Conservation (phyloP, 2,113 vertebrate genomes). For the Galemys pyrenaicus region DNA sequence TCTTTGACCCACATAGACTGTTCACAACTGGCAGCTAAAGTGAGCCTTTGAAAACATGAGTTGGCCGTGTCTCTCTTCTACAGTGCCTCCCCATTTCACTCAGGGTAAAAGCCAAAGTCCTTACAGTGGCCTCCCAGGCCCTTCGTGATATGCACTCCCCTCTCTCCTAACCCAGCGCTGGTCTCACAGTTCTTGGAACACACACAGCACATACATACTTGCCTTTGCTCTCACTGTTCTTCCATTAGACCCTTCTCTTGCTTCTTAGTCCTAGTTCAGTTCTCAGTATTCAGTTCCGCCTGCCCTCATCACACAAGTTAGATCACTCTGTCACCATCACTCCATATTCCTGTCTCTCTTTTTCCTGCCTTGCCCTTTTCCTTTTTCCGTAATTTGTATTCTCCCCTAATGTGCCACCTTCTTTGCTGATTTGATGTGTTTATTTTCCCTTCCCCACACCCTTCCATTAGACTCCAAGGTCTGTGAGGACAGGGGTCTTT, state of each 20-base stretch:
- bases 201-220: too few relatives aligned
- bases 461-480: not conserved
- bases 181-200: not conserved
- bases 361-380: not conserved
- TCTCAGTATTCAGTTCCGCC: not conserved
- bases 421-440: too few relatives aligned
- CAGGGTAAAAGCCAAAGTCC: not conserved
- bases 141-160: fast-evolving
- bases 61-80: not conserved
- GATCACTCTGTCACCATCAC: not conserved
- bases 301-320: not conserved
- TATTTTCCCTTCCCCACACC: fast-evolving
- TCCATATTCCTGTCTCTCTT: not conserved
- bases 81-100: not conserved
- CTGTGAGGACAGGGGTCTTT: not conserved
- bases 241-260: not conserved
- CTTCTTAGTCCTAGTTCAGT: not conserved
- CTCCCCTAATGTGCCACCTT: too few relatives aligned
- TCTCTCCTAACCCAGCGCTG: not conserved
- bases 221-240: not conserved
- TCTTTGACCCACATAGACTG: not conserved
- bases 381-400: not conserved
- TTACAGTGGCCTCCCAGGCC: not conserved
- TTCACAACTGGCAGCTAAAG: not conserved
- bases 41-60: not conserved